A percentile compares a stretch with the other conserved stretches of the same genome.
Evolutionary conservation across 1,140 invertebrate genomes (phyloP).

Genomic region (Antheraea mylitta): DNA sequence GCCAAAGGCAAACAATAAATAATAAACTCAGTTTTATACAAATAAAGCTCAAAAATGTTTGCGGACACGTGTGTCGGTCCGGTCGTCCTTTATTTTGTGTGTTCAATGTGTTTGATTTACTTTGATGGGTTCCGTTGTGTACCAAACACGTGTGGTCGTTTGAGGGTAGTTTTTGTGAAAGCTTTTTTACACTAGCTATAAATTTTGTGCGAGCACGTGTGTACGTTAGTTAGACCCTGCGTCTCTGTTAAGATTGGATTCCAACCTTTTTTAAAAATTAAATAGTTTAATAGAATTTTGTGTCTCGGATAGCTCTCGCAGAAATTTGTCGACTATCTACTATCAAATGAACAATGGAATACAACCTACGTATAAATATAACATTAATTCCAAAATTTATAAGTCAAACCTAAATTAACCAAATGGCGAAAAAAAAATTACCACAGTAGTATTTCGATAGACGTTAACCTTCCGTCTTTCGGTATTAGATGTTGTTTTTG

Average conservation of each 20-base stretch:
- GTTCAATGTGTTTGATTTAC: constrained; percentile 42
- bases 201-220: neutral
- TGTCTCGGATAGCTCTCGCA: too few species aligned
- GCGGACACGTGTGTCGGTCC: constrained; percentile 48
- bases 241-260: neutral
- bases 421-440: too few species aligned
- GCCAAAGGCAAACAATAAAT: constrained; percentile 21
- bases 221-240: neutral
- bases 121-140: constrained; percentile 52
- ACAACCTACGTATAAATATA: too few species aligned
- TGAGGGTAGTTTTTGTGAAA: neutral
- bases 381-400: too few species aligned
- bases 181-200: neutral
- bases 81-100: constrained; percentile 45
- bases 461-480: too few species aligned
- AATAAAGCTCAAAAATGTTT: constrained; percentile 58
- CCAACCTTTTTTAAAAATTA: neutral
- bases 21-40: constrained; percentile 37
- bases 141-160: constrained; percentile 33
- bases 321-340: too few species aligned
- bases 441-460: too few species aligned
- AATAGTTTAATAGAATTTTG: too few species aligned
- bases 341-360: too few species aligned
- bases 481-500: neutral
- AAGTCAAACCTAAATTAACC: neutral